Evolutionary conservation across 2,888 invertebrate genomes (phyloP).

Genomic region (Brachypalpus laphriformis): DNA sequence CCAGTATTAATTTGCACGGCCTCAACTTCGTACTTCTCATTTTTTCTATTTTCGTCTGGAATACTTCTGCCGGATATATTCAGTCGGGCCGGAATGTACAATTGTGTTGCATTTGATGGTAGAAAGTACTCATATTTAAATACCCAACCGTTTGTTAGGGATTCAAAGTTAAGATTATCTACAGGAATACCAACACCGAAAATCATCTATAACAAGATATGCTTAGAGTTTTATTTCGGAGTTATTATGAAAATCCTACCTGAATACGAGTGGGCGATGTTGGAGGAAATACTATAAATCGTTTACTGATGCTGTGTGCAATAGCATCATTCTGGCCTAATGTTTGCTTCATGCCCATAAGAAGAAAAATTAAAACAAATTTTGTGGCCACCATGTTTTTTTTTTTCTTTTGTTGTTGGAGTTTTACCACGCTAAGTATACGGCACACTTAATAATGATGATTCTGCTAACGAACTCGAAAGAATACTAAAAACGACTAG

Average conservation of each 20-base stretch:
- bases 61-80: constrained; percentile 58
- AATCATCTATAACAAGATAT: constrained; percentile 37
- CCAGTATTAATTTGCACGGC: constrained; percentile 43
- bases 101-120: constrained; percentile 66
- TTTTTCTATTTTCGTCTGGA: constrained; percentile 13
- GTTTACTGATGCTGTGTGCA: constrained; percentile 4
- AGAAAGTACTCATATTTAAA: constrained; percentile 63
- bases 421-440: not conserved
- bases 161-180: constrained; percentile 50
- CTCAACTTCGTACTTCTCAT: constrained; percentile 37
- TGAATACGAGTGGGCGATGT: constrained; percentile 62
- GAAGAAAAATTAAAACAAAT: not conserved
- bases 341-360: not conserved
- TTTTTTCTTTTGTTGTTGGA: not conserved
- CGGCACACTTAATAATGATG: constrained; percentile 17
- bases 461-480: constrained; percentile 18
- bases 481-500: constrained; percentile 21
- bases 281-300: constrained; percentile 48
- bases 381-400: not conserved
- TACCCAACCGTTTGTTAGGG: constrained; percentile 65
- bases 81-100: constrained; percentile 65
- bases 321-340: not conserved
- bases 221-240: not conserved
- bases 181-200: constrained; percentile 67
- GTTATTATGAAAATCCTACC: constrained; percentile 20